phyloP scores from a whole-genome alignment of 1,140 invertebrate genomes.

The Helicorthomorpha holstii region DNA sequence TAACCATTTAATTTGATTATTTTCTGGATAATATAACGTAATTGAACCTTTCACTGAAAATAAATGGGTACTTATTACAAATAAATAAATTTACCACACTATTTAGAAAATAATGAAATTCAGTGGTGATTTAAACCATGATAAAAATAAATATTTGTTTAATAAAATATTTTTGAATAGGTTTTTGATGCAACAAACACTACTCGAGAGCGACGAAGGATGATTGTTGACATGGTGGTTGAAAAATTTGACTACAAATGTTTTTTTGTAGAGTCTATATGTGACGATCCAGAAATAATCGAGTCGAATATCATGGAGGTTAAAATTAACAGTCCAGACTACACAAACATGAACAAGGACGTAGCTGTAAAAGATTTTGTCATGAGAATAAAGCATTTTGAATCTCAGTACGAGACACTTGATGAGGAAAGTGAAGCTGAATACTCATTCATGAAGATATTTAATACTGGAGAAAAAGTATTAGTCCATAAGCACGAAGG shows the following conservation, averaged over 20 bases:
- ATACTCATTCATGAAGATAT: conserved; percentile 83
- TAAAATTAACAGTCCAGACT: conserved; percentile 97
- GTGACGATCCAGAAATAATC: conserved; percentile 88
- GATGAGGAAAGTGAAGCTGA: conserved; percentile 47
- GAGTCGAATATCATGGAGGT: conserved; percentile 98
- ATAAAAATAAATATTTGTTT: too few relatives aligned
- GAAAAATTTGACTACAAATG: conserved; percentile 84
- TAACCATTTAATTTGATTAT: too few relatives aligned
- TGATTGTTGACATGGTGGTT: conserved; percentile 79
- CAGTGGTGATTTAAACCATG: too few relatives aligned
- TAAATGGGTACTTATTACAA: too few relatives aligned
- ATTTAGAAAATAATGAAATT: too few relatives aligned
- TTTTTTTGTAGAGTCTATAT: conserved; percentile 98
- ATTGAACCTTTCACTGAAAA: too few relatives aligned
- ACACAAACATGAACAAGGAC: conserved; percentile 83
- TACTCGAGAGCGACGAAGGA: conserved; percentile 64
- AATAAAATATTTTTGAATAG: too few relatives aligned
- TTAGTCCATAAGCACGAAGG: conserved; percentile 88
- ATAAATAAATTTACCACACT: too few relatives aligned
- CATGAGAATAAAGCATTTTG: conserved; percentile 87
- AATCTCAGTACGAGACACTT: conserved; percentile 75
- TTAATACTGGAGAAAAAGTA: conserved; percentile 87
- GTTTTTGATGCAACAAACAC: conserved; percentile 99
- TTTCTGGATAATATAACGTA: too few relatives aligned
- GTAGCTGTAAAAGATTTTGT: conserved; percentile 87